phyloP scores from a whole-genome alignment of 2,113 vertebrate species.

The Zosterops hypoxanthus region DNA sequence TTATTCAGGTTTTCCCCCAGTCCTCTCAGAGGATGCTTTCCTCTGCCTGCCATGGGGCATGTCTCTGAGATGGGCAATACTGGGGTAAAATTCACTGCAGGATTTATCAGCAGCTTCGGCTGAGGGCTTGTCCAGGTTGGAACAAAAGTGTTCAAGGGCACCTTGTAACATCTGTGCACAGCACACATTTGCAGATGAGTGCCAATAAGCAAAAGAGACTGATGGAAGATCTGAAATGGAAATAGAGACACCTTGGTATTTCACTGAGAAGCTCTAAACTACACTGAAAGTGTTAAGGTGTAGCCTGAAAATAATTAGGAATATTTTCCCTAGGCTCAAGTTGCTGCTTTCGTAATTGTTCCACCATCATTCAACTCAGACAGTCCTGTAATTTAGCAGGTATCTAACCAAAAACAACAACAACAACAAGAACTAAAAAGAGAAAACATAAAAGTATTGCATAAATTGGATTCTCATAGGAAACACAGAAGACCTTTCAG shows the following conservation, averaged over 20 bases:
- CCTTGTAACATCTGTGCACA: constrained; percentile 9
- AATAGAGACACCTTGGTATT: background rate
- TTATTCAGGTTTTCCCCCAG: background rate
- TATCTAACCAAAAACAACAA: background rate
- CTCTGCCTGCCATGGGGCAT: background rate
- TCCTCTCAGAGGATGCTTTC: background rate
- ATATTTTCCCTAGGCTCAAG: background rate
- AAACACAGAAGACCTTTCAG: background rate
- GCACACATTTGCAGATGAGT: background rate
- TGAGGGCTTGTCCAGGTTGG: background rate
- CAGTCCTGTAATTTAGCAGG: background rate
- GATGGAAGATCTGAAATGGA: background rate
- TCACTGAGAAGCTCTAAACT: background rate
- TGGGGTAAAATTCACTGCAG: background rate
- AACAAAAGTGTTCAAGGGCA: constrained; percentile 19
- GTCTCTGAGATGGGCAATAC: background rate
- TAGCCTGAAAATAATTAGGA: background rate
- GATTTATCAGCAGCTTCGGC: background rate
- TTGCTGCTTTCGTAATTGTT: background rate
- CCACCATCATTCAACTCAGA: background rate
- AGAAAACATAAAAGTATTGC: background rate
- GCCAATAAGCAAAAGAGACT: background rate
- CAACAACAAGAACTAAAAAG: too few species aligned
- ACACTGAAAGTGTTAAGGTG: background rate
- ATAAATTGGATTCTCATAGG: background rate